Evolutionary conservation across 2,888 invertebrate genomes (phyloP).

Genomic region (Nomada fabriciana): DNA sequence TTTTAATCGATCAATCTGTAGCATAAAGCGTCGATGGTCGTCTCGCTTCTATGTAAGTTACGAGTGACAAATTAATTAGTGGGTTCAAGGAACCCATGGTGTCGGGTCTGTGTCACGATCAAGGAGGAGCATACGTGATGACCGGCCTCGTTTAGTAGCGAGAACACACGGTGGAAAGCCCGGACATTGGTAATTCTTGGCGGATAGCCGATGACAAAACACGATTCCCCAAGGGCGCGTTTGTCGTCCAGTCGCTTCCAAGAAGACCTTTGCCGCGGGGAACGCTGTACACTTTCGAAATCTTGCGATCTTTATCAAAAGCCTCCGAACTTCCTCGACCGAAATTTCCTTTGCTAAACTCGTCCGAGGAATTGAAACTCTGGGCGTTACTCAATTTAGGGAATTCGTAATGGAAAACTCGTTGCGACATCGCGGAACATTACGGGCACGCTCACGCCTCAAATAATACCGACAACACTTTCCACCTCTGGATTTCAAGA

Average conservation of each 20-base stretch:
- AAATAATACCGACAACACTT: too few species aligned
- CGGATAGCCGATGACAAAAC: slow-evolving; percentile 60
- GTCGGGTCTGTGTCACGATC: neutral
- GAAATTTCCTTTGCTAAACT: too few species aligned
- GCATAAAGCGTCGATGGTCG: neutral
- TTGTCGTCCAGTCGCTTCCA: slow-evolving; percentile 31
- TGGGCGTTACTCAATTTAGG: too few species aligned
- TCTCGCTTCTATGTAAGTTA: neutral
- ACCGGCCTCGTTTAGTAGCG: slow-evolving; percentile 16
- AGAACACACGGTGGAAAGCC: slow-evolving; percentile 57
- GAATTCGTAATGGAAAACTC: too few species aligned
- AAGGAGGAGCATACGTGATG: slow-evolving; percentile 31
- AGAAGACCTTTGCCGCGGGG: slow-evolving; percentile 43
- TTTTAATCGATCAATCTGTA: neutral
- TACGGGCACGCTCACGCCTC: too few species aligned
- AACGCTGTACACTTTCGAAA: slow-evolving; percentile 37
- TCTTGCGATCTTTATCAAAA: neutral
- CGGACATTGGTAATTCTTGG: slow-evolving; percentile 60
- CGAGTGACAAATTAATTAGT: neutral
- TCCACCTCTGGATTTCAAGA: too few species aligned
- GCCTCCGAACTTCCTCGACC: neutral
- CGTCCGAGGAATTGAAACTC: too few species aligned
- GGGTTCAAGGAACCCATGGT: slow-evolving; percentile 39
- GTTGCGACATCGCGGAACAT: too few species aligned
- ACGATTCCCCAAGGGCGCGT: slow-evolving; percentile 53